Evolutionary conservation across 2,113 vertebrate species (phyloP).

Genomic region (Lophura nycthemera): DNA sequence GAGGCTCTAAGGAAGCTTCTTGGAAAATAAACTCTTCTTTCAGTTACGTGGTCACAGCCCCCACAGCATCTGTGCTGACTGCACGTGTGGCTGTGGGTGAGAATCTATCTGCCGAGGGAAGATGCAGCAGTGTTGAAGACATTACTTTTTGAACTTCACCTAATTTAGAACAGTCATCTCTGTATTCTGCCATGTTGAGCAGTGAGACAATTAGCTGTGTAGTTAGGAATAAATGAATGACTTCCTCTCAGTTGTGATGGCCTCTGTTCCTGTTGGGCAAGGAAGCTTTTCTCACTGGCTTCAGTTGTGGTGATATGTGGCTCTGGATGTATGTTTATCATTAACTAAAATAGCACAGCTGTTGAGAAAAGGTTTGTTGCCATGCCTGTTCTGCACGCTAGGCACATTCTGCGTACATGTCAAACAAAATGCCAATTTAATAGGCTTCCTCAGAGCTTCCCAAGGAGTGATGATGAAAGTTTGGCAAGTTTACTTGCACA

Average conservation of each 20-base stretch:
- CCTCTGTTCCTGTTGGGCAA: background rate
- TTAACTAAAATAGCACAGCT: constrained; percentile 61
- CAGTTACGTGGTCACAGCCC: background rate
- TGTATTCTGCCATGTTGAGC: background rate
- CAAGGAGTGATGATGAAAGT: constrained; percentile 67
- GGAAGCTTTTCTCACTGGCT: constrained; percentile 25
- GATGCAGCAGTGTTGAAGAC: background rate
- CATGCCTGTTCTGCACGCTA: constrained; percentile 35
- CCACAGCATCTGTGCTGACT: background rate
- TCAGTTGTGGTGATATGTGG: background rate
- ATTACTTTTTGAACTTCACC: background rate
- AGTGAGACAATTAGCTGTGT: background rate
- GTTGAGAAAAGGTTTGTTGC: constrained; percentile 52
- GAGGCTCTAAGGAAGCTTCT: background rate
- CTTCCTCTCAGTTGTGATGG: background rate
- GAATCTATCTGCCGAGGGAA: background rate
- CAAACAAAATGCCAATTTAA: constrained; percentile 68
- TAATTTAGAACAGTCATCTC: background rate
- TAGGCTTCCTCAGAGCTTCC: constrained; percentile 58
- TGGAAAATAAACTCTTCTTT: background rate
- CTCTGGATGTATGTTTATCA: constrained; percentile 53
- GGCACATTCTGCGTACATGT: constrained; percentile 61
- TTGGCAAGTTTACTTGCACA: constrained; percentile 55
- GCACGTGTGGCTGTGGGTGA: background rate
- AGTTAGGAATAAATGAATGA: background rate